Percentiles rank a stretch among this genome's conserved stretches.
phyloP scores from a whole-genome alignment of 2,888 invertebrate species.

The Ligdia adustata region DNA sequence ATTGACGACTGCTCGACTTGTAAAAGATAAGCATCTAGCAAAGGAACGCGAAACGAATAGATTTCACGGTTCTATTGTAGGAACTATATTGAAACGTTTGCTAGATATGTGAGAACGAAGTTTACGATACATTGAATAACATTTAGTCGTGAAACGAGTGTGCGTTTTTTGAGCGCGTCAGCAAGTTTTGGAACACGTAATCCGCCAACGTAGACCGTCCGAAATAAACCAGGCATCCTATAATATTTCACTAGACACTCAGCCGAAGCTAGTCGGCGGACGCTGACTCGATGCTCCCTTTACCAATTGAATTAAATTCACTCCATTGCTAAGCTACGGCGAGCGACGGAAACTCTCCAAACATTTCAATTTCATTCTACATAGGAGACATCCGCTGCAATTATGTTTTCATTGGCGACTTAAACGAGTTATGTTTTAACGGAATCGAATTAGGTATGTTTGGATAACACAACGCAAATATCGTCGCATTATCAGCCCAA shows the following conservation, averaged over 20 bases:
- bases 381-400: constrained; percentile 29
- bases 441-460: constrained; percentile 33
- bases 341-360: constrained; percentile 29
- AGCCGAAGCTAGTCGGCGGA: constrained; percentile 40
- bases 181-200: constrained; percentile 61
- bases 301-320: constrained; percentile 26
- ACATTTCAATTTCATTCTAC: constrained; percentile 30
- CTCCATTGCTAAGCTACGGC: constrained; percentile 16
- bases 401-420: constrained; percentile 18
- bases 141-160: constrained; percentile 51
- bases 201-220: constrained; percentile 66
- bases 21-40: constrained; percentile 7
- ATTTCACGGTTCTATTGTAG: constrained; percentile 34
- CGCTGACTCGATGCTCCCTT: constrained; percentile 27
- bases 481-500: constrained; percentile 50
- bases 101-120: background rate
- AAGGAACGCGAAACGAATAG: constrained; percentile 22
- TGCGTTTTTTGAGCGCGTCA: constrained; percentile 45
- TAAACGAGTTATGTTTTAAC: constrained; percentile 20
- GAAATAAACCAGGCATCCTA: constrained; percentile 71
- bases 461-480: constrained; percentile 42
- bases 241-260: constrained; percentile 65
- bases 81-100: constrained; percentile 7
- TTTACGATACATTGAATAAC: background rate
- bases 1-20: constrained; percentile 15